Evolutionary conservation across 2,888 invertebrate species (phyloP).

Genomic region (Nomada ruficornis): DNA sequence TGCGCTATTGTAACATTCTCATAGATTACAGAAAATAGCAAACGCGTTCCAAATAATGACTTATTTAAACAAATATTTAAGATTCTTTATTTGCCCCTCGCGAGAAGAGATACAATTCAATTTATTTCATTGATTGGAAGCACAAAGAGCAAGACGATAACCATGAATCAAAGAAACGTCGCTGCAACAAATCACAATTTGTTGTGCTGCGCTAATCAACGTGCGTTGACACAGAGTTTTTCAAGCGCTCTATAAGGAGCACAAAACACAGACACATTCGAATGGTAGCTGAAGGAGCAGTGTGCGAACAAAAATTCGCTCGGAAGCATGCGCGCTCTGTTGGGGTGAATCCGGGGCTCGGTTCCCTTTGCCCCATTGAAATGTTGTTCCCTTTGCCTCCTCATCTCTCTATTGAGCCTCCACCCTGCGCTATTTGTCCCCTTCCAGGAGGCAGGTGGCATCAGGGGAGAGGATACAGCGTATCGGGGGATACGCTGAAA

Average conservation of each 20-base stretch:
- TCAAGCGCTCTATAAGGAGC: not conserved
- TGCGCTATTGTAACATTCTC: no score
- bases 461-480: slow-evolving; percentile 27
- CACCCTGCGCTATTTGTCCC: slow-evolving; percentile 55
- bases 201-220: not conserved
- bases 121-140: not conserved
- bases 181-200: not conserved
- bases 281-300: not conserved
- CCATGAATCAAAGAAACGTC: not conserved
- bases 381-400: slow-evolving; percentile 51
- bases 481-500: slow-evolving; percentile 25
- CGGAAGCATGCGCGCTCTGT: slow-evolving; percentile 43
- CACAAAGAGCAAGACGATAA: not conserved
- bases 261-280: not conserved
- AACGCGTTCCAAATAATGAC: no score
- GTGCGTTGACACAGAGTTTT: not conserved
- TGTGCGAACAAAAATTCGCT: slow-evolving; percentile 34
- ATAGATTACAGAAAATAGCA: no score
- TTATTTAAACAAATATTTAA: no score
- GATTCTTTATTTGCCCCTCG: no score
- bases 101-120: not conserved
- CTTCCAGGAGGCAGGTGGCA: slow-evolving; percentile 54
- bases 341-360: slow-evolving; percentile 51
- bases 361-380: slow-evolving; percentile 64
- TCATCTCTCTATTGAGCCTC: slow-evolving; percentile 51